A percentile compares a stretch with the other conserved stretches of the same genome.
phyloP scores from a whole-genome alignment of 2,888 invertebrate genomes.

The Ashinkailepas kermadecensis region DNA sequence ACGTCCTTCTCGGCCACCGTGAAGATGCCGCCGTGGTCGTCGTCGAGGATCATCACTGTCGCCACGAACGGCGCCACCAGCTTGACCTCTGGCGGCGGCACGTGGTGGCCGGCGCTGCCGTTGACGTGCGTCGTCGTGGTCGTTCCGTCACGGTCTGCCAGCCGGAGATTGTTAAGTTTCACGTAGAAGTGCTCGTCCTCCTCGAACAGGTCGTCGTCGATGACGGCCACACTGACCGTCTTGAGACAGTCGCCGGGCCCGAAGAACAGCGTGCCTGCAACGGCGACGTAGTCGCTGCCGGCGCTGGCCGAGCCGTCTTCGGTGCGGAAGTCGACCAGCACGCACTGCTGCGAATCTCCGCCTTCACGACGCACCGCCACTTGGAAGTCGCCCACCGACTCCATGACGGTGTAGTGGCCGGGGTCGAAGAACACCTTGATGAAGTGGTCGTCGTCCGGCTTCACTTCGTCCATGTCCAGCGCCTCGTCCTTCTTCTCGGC shows the following conservation, averaged over 20 bases:
- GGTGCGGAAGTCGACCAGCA: constrained; percentile 84
- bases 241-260: constrained; percentile 81
- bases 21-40: constrained; percentile 98
- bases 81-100: constrained; percentile 55
- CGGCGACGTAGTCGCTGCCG: constrained; percentile 86
- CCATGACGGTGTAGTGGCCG: constrained; percentile 96
- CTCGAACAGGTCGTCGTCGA: constrained; percentile 98
- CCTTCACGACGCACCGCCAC: constrained; percentile 80
- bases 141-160: constrained; percentile 36
- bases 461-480: constrained; percentile 38
- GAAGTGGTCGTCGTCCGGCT: constrained; percentile 53
- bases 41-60: constrained; percentile 96
- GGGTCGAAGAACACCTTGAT: constrained; percentile 84
- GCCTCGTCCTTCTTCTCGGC: constrained; percentile 52
- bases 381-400: constrained; percentile 91
- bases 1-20: constrained; percentile 74
- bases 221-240: constrained; percentile 80
- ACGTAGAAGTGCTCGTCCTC: constrained; percentile 99
- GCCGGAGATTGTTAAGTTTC: constrained; percentile 54
- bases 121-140: constrained; percentile 31
- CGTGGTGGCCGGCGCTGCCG: constrained; percentile 34
- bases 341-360: constrained; percentile 63
- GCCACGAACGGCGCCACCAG: constrained; percentile 81
- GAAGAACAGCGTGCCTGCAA: constrained; percentile 78
- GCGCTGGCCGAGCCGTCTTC: constrained; percentile 97